Evolutionary conservation across 1,140 invertebrate species (phyloP), one percentile per base, ranked within the genome.

Genomic region (Cryptotermes secundus): DNA sequence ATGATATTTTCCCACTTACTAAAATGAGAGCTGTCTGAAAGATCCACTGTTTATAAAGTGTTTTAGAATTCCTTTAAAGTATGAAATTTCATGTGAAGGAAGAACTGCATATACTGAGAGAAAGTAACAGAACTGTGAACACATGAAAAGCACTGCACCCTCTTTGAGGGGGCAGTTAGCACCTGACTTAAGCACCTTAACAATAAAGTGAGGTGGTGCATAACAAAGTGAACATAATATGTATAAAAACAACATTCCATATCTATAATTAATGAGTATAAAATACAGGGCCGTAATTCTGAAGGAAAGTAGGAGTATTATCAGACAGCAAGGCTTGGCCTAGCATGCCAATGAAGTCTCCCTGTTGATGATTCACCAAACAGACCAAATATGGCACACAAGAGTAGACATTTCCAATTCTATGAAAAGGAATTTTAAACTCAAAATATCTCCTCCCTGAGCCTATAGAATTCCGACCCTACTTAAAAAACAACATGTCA

Each of bases 231-330:
- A 72, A 72, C 3, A 72, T 72, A 31, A 72, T 72, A n/a, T 72
- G 59, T 72, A 72, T 72, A 72, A 72, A 72, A 72, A 72, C 59
- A 72, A 72, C 59, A 72, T 72, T 72, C 59, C 59, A 72, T 72
- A 72, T 72, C 59, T 72, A 72, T 2, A n/a, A n/a, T 26, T 72
- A 72, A 72, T 72, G 59, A 72, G 59, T 72, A 72, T 72, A 72
- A 72, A 72, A 72, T 72, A 72, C 59, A 72, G n/a, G 59, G 59
- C 26, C 59, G 14, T 7, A 72, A 31, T 72, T 72, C 59, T 72
- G 59, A n/a, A 72, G 59, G 59, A 72, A 0, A 72, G 59, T 26
- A 72, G 59, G 59, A 31, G 59, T n/a, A 14, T 7, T 4, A 31
- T 31, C 26, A 72, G n/a, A 14, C 26, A 72, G 16, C 26, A n/a